Conservation (phyloP, 2,888 invertebrate genomes). For the Celastrina argiolus region DNA sequence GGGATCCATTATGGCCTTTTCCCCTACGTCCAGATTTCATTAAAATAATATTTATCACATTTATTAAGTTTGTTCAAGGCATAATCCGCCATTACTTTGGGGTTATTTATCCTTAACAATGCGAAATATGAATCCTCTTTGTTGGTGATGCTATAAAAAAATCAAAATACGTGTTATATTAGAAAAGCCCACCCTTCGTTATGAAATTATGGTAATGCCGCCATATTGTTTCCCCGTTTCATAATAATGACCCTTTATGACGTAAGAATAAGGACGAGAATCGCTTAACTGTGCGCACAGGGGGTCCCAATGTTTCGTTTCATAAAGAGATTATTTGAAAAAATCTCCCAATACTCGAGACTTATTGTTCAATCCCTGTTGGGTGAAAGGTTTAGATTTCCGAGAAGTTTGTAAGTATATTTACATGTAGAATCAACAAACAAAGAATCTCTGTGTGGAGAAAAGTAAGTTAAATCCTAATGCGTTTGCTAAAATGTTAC, state of each 20-base stretch:
- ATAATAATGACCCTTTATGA: not conserved
- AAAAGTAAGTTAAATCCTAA: not conserved
- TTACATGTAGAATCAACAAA: not conserved
- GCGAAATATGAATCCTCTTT: conserved; percentile 51
- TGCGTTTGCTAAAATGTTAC: not conserved
- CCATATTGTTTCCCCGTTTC: conserved; percentile 29
- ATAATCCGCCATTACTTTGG: conserved; percentile 22
- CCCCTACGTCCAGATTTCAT: conserved; percentile 20
- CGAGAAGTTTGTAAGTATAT: conserved; percentile 3
- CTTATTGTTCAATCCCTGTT: conserved; percentile 4
- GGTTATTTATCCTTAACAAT: conserved; percentile 24
- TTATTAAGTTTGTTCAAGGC: conserved; percentile 22
- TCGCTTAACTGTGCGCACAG: not conserved
- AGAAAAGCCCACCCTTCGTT: conserved; percentile 66
- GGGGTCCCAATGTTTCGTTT: conserved; percentile 46
- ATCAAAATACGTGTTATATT: conserved; percentile 65
- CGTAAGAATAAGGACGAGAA: conserved; percentile 38
- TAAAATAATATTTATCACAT: conserved; percentile 21
- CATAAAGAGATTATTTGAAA: conserved; percentile 62
- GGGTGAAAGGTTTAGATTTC: conserved; percentile 2
- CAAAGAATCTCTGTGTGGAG: not conserved
- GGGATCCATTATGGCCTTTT: not conserved
- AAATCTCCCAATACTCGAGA: conserved; percentile 29
- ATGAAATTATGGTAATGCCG: conserved; percentile 68
- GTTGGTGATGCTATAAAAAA: conserved; percentile 52